Conservation (phyloP, 2,797 vertebrate genomes). For the Rousettus madagascariensis region DNA sequence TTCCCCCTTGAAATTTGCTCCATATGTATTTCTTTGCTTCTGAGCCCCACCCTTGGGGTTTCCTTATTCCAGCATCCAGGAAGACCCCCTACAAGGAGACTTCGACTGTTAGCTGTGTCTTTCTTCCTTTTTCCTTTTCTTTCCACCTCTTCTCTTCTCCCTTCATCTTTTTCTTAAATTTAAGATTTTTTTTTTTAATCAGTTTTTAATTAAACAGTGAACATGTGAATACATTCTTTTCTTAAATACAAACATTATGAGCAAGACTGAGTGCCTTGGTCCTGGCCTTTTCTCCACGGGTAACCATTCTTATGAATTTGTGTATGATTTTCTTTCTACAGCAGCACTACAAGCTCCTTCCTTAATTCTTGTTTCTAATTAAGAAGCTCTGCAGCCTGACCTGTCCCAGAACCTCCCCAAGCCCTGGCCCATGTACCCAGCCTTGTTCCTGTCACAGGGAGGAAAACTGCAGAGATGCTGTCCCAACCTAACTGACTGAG, state of each 20-base stretch:
- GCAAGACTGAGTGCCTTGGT: neutral
- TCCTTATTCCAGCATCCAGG: neutral
- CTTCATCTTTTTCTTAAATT: neutral
- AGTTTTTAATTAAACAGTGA: constrained; percentile 20
- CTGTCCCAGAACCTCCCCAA: constrained; percentile 50
- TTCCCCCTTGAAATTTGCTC: neutral
- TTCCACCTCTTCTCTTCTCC: neutral
- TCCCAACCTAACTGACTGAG: neutral
- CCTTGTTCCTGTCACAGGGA: neutral
- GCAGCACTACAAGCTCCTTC: constrained; percentile 13
- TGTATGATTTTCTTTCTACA: constrained; percentile 45
- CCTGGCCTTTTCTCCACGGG: neutral
- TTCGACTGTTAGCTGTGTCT: neutral
- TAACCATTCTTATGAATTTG: constrained; percentile 36
- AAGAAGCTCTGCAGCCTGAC: constrained; percentile 54
- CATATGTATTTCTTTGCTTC: neutral
- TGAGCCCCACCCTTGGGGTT: neutral
- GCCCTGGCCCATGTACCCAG: neutral
- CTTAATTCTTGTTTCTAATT: constrained; percentile 72
- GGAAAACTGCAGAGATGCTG: constrained; percentile 3
- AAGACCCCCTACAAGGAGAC: neutral
- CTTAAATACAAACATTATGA: neutral
- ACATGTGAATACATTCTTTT: neutral
- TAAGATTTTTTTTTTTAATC: neutral
- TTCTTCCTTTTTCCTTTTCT: neutral